Conservation (phyloP, 2,113 vertebrate species). For the Peromyscus leucopus region DNA sequence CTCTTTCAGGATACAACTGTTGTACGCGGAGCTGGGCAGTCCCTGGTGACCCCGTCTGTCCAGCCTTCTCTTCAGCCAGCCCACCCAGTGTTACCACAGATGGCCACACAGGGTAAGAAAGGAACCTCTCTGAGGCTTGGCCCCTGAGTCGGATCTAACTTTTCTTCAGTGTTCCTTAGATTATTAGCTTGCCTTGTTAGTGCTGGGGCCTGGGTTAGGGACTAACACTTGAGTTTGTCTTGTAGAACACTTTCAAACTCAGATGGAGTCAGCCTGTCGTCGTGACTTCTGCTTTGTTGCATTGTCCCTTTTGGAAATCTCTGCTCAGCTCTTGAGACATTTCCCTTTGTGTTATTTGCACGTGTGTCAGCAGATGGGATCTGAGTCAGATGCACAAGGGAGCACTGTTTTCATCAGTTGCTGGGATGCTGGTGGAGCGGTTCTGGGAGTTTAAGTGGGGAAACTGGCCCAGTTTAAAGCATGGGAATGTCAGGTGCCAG, state of each 20-base stretch:
- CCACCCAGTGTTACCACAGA: slow-evolving; percentile 80
- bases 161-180: not conserved
- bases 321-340: not conserved
- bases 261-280: not conserved
- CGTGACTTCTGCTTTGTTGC: not conserved
- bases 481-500: not conserved
- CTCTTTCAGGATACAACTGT: slow-evolving; percentile 90
- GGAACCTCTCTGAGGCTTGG: not conserved
- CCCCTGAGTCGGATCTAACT: not conserved
- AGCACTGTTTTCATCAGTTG: not conserved
- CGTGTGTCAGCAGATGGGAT: slow-evolving; percentile 30
- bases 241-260: not conserved
- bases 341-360: not conserved
- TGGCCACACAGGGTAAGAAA: slow-evolving; percentile 85
- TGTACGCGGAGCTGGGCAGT: slow-evolving; percentile 83
- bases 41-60: slow-evolving; percentile 80
- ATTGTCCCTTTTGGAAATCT: slow-evolving; percentile 32
- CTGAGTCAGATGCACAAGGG: not conserved
- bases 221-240: slow-evolving; percentile 17
- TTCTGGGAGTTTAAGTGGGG: not conserved
- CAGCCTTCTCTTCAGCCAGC: slow-evolving; percentile 86
- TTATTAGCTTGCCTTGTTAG: not conserved
- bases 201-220: not conserved
- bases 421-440: not conserved
- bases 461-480: not conserved